Percentiles rank a stretch among this genome's conserved stretches.
phyloP scores from a whole-genome alignment of 2,888 invertebrate genomes.

The Cryptophagus acutangulus region DNA sequence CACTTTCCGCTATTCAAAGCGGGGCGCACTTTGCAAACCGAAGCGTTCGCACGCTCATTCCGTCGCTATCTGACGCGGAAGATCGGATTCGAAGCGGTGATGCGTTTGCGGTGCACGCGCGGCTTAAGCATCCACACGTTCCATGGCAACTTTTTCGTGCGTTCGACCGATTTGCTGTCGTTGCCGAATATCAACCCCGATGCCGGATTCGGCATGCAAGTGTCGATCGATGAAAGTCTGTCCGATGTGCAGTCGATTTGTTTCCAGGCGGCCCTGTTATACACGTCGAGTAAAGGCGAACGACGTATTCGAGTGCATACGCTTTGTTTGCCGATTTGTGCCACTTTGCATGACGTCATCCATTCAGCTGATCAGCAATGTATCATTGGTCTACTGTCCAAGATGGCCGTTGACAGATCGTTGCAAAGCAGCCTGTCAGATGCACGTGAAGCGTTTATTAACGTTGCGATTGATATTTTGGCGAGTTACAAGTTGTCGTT shows the following conservation, averaged over 20 bases:
- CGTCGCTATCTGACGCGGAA: slow-evolving; percentile 89
- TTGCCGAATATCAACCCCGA: slow-evolving; percentile 98
- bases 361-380: slow-evolving; percentile 90
- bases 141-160: slow-evolving; percentile 98
- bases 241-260: slow-evolving; percentile 83
- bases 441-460: slow-evolving; percentile 93
- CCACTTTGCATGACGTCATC: slow-evolving; percentile 78
- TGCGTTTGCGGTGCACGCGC: slow-evolving; percentile 91
- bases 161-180: slow-evolving; percentile 93
- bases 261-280: slow-evolving; percentile 96
- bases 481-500: slow-evolving; percentile 65
- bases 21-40: slow-evolving; percentile 64
- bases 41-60: slow-evolving; percentile 71
- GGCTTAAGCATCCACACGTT: slow-evolving; percentile 95
- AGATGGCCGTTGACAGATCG: slow-evolving; percentile 97
- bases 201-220: slow-evolving; percentile 96
- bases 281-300: slow-evolving; percentile 94
- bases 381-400: slow-evolving; percentile 84
- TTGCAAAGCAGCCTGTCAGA: slow-evolving; percentile 81
- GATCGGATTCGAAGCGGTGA: slow-evolving; percentile 98
- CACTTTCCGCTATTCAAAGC: slow-evolving; percentile 85
- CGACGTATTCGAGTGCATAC: slow-evolving; percentile 97
- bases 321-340: slow-evolving; percentile 85
- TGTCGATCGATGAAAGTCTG: slow-evolving; percentile 88
- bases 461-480: slow-evolving; percentile 87